Base-by-base conservation (phyloP, 2,888 invertebrate species). In the Ectobius pallidus region DNA sequence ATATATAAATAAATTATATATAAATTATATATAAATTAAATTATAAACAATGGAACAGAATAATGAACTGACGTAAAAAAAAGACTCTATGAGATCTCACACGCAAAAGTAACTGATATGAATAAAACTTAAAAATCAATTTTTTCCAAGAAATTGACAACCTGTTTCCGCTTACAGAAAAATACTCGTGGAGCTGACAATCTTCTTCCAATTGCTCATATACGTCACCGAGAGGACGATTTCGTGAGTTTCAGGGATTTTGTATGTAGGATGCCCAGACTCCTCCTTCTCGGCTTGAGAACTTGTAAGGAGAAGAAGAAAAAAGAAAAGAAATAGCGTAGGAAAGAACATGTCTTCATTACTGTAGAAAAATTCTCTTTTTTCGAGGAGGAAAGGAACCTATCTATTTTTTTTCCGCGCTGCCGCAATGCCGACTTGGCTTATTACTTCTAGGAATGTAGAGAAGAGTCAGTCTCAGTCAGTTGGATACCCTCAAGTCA, bases 291-390 rank as follows among this genome's bases (percentile, higher is more conserved):
- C 52, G 6, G 6, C 52, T 25, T 52, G 3, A 25, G 52, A 14
- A n/a, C n/a, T n/a, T n/a, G n/a, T n/a, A n/a, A n/a, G n/a, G n/a
- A 20, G 52, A 3, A 22, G 14, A 22, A 9, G 25, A 52, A 52
- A 52, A 34, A 34, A n/a, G 18, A 20, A 46, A 46, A 46, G 46
- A 9, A 46, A 46, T 46, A n/a, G 4, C 46, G 46, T 46, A 46
- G 52, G 58, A 32, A 58, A 30, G 65, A 46, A 65, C 65, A 46
- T 46, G 65, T 65, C 65, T 65, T 65, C 65, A 65, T 65, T 65
- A 65, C 30, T 46, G 65, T 16, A 65, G 44, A 65, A 65, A 65
- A 65, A 44, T 44, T 27, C 46, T 27, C n/a, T 34, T 18, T 42
- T 63, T 27, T 34, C 62, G 7, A 1, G n/a, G 14, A 52, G 3